A percentile compares a stretch with the other conserved stretches of the same genome.
phyloP scores from a whole-genome alignment of 2,113 vertebrate species.

The Cathartes aura region DNA sequence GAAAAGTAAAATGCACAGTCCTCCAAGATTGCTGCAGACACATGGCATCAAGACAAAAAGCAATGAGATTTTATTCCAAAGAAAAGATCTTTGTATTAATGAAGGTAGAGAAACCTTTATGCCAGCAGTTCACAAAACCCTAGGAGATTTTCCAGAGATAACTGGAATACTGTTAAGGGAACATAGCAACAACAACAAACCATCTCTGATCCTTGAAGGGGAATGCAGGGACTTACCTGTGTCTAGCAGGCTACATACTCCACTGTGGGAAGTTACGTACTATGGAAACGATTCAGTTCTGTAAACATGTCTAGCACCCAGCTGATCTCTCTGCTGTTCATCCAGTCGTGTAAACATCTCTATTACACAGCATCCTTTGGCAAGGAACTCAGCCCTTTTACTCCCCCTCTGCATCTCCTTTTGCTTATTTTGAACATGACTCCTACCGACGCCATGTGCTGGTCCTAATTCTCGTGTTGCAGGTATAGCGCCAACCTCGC shows the following conservation, averaged over 20 bases:
- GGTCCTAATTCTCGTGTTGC: neutral
- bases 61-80: neutral
- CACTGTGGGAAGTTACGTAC: neutral
- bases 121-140: neutral
- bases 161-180: neutral
- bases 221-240: neutral
- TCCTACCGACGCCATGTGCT: neutral
- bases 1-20: neutral
- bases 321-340: neutral
- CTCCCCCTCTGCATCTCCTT: neutral
- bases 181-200: neutral
- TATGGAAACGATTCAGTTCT: neutral
- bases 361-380: neutral
- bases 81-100: neutral
- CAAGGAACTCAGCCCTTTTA: neutral
- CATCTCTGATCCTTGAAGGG: neutral
- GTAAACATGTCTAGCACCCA: slow-evolving; percentile 1
- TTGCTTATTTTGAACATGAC: slow-evolving; percentile 24
- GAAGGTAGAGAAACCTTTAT: neutral
- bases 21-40: neutral
- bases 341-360: neutral
- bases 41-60: neutral
- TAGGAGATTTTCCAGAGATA: neutral
- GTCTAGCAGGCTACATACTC: neutral
- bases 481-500: neutral